Evolutionary conservation across 2,888 invertebrate species (phyloP), one percentile per base, ranked within the genome.

Genomic region (Ecliptopera silaceata): DNA sequence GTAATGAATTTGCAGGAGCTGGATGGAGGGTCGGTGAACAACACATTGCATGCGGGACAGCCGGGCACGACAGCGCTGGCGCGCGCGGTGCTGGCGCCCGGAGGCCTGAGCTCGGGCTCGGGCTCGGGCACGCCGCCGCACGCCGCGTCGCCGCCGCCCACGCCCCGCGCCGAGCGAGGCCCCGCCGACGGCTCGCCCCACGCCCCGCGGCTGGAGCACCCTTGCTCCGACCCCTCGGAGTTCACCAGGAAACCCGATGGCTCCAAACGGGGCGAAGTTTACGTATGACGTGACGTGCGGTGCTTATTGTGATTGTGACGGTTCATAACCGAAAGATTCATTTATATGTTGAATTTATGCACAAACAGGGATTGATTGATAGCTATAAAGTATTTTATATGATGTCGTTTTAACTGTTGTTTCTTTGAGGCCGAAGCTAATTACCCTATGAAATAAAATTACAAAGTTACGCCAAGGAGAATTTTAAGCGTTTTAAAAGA

Each of bases 41-140:
- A 95, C 75, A 95, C 95, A 43, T 80, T 95, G 67, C 95, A 95
- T 77, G 93, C 95, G 22, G 93, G 95, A 22, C 93, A 95, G 82
- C 94, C 95, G 4, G 93, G 95, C 8, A 95, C 96, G 0, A 94
- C 95, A 1, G 96, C 96, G 4, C 86, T 96, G 59, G 96, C 96
- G 3, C 95, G 96, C 77, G 95, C 96, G 0, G 94, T 96, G 10
- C 84, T 96, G 3, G 94, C 95, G 41, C 84, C 92, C 0, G 89
- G 92, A 4, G 86, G 91, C 42, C 88, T 93, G 1, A 81, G 90
- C n/a, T n/a, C n/a, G n/a, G n/a, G n/a, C n/a, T n/a, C n/a, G n/a
- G n/a, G n/a, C n/a, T n/a, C n/a, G n/a, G n/a, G n/a, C 46, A 93
- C 94, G 73, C 78, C 94, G 26, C 26, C 26, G 26, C 26, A 1